Evolutionary conservation across 1,140 invertebrate species (phyloP), one percentile per base, ranked within the genome.

Genomic region (Trichomalopsis sarcophagae): DNA sequence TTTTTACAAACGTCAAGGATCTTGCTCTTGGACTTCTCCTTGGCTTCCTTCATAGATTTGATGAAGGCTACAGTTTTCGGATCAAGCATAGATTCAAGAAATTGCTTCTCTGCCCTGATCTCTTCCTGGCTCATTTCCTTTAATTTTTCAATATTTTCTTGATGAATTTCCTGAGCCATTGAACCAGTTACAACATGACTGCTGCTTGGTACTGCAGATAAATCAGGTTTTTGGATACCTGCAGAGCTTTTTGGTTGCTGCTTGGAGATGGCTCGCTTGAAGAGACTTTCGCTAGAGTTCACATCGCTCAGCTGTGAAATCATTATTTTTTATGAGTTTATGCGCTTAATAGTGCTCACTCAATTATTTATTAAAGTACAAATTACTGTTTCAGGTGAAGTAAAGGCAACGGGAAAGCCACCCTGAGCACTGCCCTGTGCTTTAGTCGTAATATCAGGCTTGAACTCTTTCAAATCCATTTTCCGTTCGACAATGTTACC

Each of bases 91-190:
- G 94, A 85, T 21, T 95, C 91, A 3, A 98, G 88, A 89, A 96
- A 95, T 85, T 95, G 90, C 89, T 96, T 95, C 92, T 97, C 97
- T 78, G 94, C 92, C 27, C 96, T 88, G 87, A 98, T 98, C 89
- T 98, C 96, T 84, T 95, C 94, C 85, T 95, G 90, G 2, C 94
- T 94, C 96, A 98, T 97, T 89, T 94, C 89, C 50, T 92, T 93
- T 2, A 98, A 88, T 83, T 94, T 92, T 88, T 95, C 90, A 0
- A 96, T 30, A 92, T 98, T 98, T 92, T 97, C 95, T 86, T 94
- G 89, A 88, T 98, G 96, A 88, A 98, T 97, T 85, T 94, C 92
- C 76, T 83, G n/a, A 6, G 87, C 83, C 83, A 87, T 87, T n/a
- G 89, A 68, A 62, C 87, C 89, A 44, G 89, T 79, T 21, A 89